A percentile compares a stretch with the other conserved stretches of the same genome.
Evolutionary conservation across 2,797 vertebrate genomes (phyloP).

Genomic region (Fringilla coelebs): DNA sequence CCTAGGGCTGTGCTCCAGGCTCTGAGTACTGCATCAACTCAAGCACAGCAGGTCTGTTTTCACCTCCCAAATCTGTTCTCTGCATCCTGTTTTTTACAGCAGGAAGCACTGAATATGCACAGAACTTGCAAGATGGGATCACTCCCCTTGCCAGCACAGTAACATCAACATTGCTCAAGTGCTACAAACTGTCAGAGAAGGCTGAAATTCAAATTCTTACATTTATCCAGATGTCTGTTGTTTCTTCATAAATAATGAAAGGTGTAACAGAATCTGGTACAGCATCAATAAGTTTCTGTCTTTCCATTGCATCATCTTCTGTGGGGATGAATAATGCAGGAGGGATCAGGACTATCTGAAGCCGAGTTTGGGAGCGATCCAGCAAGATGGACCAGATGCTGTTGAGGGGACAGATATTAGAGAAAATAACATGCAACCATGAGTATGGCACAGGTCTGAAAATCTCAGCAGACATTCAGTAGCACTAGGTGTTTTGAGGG

Average conservation of each 20-base stretch:
- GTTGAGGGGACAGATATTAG: slow-evolving; percentile 41
- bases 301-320: slow-evolving; percentile 79
- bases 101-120: not conserved
- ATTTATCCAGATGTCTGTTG: slow-evolving; percentile 83
- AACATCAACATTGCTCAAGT: fast-evolving
- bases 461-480: not conserved
- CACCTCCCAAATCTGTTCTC: not conserved
- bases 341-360: slow-evolving; percentile 82
- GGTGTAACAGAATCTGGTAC: slow-evolving; percentile 78
- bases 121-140: not conserved
- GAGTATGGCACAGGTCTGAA: not conserved
- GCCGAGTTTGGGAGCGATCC: slow-evolving; percentile 81
- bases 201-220: slow-evolving; percentile 66
- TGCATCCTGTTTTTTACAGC: not conserved
- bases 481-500: not conserved
- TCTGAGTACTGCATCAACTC: not conserved
- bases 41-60: not conserved
- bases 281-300: slow-evolving; percentile 75
- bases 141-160: not conserved
- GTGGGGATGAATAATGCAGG: slow-evolving; percentile 80
- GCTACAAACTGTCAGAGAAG: not conserved
- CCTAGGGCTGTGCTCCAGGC: not conserved
- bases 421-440: slow-evolving; percentile 23
- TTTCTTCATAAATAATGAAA: slow-evolving; percentile 82
- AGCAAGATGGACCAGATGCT: slow-evolving; percentile 82